Base-by-base conservation (phyloP, 2,113 vertebrate genomes). In the Plestiodon gilberti region DNA sequence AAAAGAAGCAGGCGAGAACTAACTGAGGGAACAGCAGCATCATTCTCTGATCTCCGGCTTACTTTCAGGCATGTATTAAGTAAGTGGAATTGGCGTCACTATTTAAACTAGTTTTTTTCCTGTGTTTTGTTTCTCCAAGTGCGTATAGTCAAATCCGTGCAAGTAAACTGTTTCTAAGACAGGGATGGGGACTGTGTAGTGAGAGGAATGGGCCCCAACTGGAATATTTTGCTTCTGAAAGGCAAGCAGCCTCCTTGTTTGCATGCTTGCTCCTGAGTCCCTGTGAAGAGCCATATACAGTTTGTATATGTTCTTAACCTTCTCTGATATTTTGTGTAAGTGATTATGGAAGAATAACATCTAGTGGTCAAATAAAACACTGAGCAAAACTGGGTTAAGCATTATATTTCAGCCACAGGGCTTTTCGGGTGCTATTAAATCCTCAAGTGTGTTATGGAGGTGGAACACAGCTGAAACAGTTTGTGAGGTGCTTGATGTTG, bases 291-390 rank as follows among this genome's bases (percentile, higher is more conserved):
- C 40, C n/a, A 83, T 1, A 20, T 52, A 76, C 40, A 22, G 40
- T 76, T 33, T 9, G 30, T 23, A 52, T 76, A 40, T 23, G 38
- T 64, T 62, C 35, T n/a, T 65, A 84, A 76, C 22, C 13, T 38
- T 57, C 52, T 3, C 38, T 75, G 11, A 69, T 38, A 69, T 67
- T 70, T 82, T 82, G 40, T 52, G 76, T 40, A 75, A 75, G 35
- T 82, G 80, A 52, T 69, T 82, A 82, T 35, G 43, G 43, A 48
- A 82, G 64, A 20, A 69, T n/a, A 52, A 52, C 69, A 64, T 64
- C 61, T 22, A 48, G 40, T n/a, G n/a, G n/a, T 65, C 71, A 74
- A 83, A 74, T 62, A 83, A 74, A 83, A 74, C 33, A 81, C 40
- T 13, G 25, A 52, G 43, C 22, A 9, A 67, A 81, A 69, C 43